A percentile compares a stretch with the other conserved stretches of the same genome.
Evolutionary conservation across 2,797 vertebrate species (phyloP).

Genomic region (Silurus aristotelis): DNA sequence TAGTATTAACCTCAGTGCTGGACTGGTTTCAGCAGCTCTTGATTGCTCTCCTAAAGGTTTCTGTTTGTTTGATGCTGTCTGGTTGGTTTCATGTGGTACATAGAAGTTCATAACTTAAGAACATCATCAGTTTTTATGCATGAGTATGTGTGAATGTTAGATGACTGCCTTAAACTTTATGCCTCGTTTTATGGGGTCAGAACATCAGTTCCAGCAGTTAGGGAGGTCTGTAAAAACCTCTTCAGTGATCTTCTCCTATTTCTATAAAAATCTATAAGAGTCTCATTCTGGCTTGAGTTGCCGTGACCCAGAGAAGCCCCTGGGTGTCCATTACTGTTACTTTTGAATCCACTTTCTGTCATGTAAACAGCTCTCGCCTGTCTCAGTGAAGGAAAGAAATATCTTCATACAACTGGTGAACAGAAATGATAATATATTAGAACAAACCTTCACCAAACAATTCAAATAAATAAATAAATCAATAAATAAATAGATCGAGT

Average conservation of each 20-base stretch:
- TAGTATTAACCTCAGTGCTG: background rate
- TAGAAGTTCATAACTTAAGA: background rate
- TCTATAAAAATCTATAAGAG: background rate
- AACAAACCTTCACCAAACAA: no score
- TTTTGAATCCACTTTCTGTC: conserved; percentile 2
- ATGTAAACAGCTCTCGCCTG: background rate
- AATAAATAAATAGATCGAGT: no score
- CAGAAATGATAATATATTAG: background rate
- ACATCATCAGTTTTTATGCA: conserved; percentile 10
- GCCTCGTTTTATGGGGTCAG: conserved; percentile 18
- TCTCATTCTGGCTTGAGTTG: background rate
- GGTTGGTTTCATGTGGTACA: background rate
- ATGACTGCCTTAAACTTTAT: conserved; percentile 5
- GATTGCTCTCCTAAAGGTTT: background rate
- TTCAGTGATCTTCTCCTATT: conserved; percentile 1
- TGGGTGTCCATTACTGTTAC: conserved; percentile 11
- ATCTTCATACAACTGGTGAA: background rate
- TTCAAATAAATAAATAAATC: no score
- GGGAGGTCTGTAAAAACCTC: background rate
- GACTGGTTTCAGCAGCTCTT: background rate
- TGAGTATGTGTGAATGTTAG: conserved; percentile 24
- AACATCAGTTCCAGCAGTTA: conserved; percentile 16
- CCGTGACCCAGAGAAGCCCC: background rate
- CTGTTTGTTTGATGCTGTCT: background rate
- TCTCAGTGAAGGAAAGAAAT: background rate